Evolutionary conservation across 2,113 vertebrate species (phyloP).

Genomic region (Chroicocephalus ridibundus): DNA sequence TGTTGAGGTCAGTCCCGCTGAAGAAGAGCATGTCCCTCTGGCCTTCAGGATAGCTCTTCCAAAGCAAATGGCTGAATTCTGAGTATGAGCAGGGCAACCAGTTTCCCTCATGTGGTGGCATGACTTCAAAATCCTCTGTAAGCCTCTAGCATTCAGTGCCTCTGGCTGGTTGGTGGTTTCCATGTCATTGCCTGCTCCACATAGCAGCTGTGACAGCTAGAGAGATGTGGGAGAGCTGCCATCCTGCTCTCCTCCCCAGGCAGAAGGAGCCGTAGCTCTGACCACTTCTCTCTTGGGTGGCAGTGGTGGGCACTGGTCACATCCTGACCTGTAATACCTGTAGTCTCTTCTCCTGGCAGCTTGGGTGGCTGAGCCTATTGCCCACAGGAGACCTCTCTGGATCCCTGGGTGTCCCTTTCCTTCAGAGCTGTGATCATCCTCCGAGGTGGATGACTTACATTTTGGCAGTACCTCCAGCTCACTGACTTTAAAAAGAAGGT

Average conservation of each 20-base stretch:
- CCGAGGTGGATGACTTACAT: not conserved
- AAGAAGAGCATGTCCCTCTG: not conserved
- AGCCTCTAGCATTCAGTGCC: not conserved
- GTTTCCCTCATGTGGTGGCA: not conserved
- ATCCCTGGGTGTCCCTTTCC: not conserved
- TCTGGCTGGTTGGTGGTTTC: not conserved
- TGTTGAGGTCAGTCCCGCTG: not conserved
- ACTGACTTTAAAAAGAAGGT: not conserved
- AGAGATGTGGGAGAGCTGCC: not conserved
- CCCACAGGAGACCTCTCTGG: not conserved
- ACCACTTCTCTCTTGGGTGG: not conserved
- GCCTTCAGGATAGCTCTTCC: not conserved
- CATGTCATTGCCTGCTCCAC: not conserved
- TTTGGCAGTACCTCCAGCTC: not conserved
- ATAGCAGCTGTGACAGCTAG: not conserved
- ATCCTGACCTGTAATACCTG: not conserved
- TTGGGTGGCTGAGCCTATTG: not conserved
- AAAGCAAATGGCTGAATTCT: not conserved
- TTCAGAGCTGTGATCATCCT: not conserved
- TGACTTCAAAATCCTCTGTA: not conserved
- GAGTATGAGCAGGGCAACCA: not conserved
- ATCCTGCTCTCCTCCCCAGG: not conserved
- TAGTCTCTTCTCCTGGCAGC: not conserved
- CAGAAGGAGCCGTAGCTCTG: not conserved
- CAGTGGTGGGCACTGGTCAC: not conserved